These are phyloP conservation scores for Branchinecta lindahli DNA, from an alignment of 1,140 invertebrate genomes.

Conservation along the genomic window DNA sequence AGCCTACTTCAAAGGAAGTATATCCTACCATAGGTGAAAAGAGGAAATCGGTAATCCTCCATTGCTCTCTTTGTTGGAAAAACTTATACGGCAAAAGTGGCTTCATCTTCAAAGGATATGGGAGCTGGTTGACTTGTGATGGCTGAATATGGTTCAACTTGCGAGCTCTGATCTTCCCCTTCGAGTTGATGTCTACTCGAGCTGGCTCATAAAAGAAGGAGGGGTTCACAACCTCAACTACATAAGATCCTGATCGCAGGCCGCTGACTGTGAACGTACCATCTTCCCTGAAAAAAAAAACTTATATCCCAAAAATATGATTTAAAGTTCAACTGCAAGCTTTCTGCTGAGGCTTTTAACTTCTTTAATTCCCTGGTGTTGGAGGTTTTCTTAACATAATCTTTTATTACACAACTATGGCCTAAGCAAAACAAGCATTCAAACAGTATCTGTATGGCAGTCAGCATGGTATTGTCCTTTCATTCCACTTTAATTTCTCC, in stretches of 20 bases:
- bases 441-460: no score
- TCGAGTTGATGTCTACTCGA: slow-evolving; percentile 84
- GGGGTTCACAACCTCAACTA: slow-evolving; percentile 81
- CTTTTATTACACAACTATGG: no score
- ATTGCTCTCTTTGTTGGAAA: slow-evolving; percentile 86
- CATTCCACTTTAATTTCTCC: no score
- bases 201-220: slow-evolving; percentile 81
- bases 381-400: no score
- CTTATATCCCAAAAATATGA: slow-evolving; percentile 17
- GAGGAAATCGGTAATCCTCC: slow-evolving; percentile 83
- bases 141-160: slow-evolving; percentile 91
- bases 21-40: slow-evolving; percentile 77
- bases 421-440: no score
- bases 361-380: no score
- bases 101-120: slow-evolving; percentile 80
- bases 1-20: no score
- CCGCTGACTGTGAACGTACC: slow-evolving; percentile 81
- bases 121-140: slow-evolving; percentile 62
- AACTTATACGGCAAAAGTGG: slow-evolving; percentile 64
- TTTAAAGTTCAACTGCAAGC: no score
- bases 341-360: no score
- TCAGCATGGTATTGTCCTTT: no score
- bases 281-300: slow-evolving; percentile 50
- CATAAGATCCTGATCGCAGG: slow-evolving; percentile 82
- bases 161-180: slow-evolving; percentile 86